phyloP scores from a whole-genome alignment of 1,140 invertebrate genomes.

The Andrena cerasifolii region DNA sequence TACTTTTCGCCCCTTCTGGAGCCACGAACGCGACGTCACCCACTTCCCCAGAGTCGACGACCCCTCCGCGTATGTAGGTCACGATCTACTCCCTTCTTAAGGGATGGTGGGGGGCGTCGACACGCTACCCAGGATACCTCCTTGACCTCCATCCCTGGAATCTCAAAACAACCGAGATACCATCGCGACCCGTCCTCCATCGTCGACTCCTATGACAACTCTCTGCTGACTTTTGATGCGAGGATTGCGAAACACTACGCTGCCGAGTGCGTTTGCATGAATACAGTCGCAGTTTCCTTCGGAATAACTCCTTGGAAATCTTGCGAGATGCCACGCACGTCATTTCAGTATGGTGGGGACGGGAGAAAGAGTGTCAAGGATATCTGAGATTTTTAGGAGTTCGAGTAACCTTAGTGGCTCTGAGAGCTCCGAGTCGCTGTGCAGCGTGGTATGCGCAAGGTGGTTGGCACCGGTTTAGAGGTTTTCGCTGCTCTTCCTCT shows the following conservation, averaged over 20 bases:
- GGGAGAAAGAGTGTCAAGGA: neutral
- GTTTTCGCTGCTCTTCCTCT: neutral
- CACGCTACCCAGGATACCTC: slow-evolving; percentile 36
- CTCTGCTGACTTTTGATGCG: slow-evolving; percentile 6
- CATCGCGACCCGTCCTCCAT: neutral
- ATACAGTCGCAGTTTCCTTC: neutral
- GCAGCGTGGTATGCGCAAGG: too few species aligned
- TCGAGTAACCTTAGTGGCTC: too few species aligned
- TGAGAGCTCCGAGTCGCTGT: too few species aligned
- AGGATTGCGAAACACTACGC: neutral
- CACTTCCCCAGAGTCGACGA: slow-evolving; percentile 26
- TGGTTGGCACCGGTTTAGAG: neutral
- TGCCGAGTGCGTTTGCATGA: neutral
- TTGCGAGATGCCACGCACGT: neutral
- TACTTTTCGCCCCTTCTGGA: neutral
- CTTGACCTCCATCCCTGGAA: slow-evolving; percentile 63
- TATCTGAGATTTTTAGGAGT: too few species aligned
- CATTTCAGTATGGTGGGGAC: neutral
- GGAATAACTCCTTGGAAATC: neutral
- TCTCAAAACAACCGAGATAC: slow-evolving; percentile 59
- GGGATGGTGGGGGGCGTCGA: slow-evolving; percentile 25
- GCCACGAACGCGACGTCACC: slow-evolving; percentile 8
- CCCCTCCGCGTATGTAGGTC: slow-evolving; percentile 57
- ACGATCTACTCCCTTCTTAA: slow-evolving; percentile 34
- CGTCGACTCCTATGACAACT: neutral